Evolutionary conservation across 2,113 vertebrate species (phyloP).

Genomic region (Aegypius monachus): DNA sequence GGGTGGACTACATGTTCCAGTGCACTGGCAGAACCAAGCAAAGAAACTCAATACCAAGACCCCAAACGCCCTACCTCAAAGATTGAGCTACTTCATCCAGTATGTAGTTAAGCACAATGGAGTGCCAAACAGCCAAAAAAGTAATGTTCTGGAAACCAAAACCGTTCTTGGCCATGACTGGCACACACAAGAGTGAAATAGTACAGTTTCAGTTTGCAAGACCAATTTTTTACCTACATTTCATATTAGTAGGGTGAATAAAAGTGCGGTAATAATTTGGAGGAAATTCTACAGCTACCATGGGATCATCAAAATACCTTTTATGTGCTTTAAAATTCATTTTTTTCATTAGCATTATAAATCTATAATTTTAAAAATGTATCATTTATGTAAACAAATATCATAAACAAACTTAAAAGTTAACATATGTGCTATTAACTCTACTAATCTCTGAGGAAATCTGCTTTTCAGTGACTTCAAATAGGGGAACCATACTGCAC

Average conservation of each 20-base stretch:
- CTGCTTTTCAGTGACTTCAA: neutral
- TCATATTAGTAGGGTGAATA: neutral
- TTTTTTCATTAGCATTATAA: neutral
- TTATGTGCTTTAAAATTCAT: neutral
- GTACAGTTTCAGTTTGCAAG: neutral
- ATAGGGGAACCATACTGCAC: neutral
- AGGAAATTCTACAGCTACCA: neutral
- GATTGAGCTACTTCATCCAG: neutral
- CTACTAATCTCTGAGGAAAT: neutral
- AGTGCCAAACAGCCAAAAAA: neutral
- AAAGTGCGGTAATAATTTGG: neutral
- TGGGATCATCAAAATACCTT: neutral
- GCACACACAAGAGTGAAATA: neutral
- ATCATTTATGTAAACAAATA: neutral
- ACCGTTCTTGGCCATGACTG: neutral
- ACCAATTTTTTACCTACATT: neutral
- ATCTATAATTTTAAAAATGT: neutral
- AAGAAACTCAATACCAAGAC: neutral
- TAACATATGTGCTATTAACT: neutral
- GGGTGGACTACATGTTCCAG: neutral
- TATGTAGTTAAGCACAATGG: accelerated
- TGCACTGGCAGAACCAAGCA: neutral
- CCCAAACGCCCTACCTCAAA: neutral
- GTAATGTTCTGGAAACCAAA: neutral
- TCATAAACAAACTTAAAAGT: neutral